Evolutionary conservation across 2,888 invertebrate genomes (phyloP), one percentile per base, ranked within the genome.

Genomic region (Drosophila dives): DNA sequence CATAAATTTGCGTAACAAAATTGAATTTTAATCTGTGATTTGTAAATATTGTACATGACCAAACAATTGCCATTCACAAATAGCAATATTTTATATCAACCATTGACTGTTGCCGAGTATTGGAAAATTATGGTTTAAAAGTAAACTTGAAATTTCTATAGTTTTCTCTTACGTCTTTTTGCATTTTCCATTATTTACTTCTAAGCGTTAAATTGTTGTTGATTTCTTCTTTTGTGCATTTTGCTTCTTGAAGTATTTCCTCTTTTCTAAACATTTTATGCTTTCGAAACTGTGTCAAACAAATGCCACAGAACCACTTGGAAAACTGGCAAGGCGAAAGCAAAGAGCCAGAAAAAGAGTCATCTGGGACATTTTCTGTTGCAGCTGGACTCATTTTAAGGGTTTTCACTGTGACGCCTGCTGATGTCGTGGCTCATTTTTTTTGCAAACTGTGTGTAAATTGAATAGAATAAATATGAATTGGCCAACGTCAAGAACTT

Each of bases 401-500:
- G 59, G 62, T 32, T 51, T 61, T 23, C 26, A 32, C 40, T 12
- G 38, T 40, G 54, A n/a, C 49, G 48, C 38, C 48, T 38, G 66
- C 49, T 66, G 68, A 32, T 48, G 60, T 40, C 42, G 23, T 45
- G 58, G 38, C 63, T 48, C 72, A 72, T 51, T 64, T 58, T 58
- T 58, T 55, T 58, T 67, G 70, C 45, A 38, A 38, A 55, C 55
- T 55, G 29, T 55, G 29, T 55, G 55, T 60, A 80, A 80, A 75
- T 55, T 72, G 72, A 64, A 54, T 64, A 77, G 70, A 78, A 79
- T 75, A 75, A 77, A 82, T 77, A 73, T 73, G 68, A 70, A 72
- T 68, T 74, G 58, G 33, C 38, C 23, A 73, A 42, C 61, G 38
- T 51, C 36, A 29, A 53, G 58, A 62, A 49, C 64, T 64, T 64